A percentile compares a stretch with the other conserved stretches of the same genome.
Evolutionary conservation across 2,797 vertebrate species (phyloP).

Genomic region (Acomys russatus): DNA sequence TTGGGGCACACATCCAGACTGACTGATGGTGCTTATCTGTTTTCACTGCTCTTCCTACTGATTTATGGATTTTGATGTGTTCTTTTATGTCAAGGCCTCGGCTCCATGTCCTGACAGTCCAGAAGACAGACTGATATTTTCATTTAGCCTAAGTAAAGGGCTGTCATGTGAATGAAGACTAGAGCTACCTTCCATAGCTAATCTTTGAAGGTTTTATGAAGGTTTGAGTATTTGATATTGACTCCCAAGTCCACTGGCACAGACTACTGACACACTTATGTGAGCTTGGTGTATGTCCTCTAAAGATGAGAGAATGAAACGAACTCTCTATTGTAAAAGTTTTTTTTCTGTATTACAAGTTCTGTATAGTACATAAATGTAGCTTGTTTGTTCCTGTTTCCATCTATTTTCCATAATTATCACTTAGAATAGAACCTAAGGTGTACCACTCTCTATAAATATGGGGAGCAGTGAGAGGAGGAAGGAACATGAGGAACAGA

Average conservation of each 20-base stretch:
- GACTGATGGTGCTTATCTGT: conserved; percentile 44
- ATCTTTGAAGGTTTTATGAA: conserved; percentile 2
- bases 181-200: neutral
- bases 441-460: neutral
- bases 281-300: neutral
- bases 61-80: conserved; percentile 39
- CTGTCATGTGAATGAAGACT: neutral
- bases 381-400: too few species aligned
- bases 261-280: neutral
- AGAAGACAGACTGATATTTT: conserved; percentile 20
- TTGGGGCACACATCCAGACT: neutral
- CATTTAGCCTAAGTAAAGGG: neutral
- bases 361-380: neutral
- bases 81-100: conserved; percentile 2
- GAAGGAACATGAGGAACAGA: neutral
- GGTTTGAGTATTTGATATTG: neutral
- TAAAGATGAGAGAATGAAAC: neutral
- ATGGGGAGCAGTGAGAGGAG: rapidly evolving
- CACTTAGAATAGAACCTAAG: neutral
- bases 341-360: neutral
- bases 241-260: neutral
- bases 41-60: neutral
- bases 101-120: neutral
- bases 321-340: neutral
- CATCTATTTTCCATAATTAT: neutral